Evolutionary conservation across 2,113 vertebrate genomes (phyloP).

Genomic region (Clinocottus analis): DNA sequence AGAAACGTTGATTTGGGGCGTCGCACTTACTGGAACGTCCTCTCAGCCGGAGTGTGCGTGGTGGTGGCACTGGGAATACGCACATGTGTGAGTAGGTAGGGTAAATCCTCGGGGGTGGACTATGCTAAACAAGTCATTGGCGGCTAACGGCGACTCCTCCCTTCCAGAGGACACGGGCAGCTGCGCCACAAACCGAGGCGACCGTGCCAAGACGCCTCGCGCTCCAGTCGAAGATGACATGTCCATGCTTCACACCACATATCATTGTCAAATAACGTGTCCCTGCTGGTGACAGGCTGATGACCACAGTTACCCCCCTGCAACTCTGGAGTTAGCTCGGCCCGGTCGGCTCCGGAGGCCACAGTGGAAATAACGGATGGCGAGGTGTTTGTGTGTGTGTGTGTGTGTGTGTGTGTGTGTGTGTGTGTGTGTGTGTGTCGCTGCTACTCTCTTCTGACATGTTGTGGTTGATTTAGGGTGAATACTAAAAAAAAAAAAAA

Average conservation of each 20-base stretch:
- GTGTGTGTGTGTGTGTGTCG: constrained; percentile 5
- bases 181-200: constrained; percentile 61
- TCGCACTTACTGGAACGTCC: constrained; percentile 17
- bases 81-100: constrained; percentile 43
- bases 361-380: constrained; percentile 29
- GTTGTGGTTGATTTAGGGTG: constrained; percentile 29
- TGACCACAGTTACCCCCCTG: constrained; percentile 59
- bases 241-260: constrained; percentile 63
- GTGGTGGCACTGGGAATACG: constrained; percentile 19
- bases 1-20: neutral
- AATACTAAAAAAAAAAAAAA: constrained; percentile 21
- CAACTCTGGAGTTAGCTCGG: constrained; percentile 52
- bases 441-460: constrained; percentile 22
- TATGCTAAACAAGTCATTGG: constrained; percentile 65
- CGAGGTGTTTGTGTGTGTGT: constrained; percentile 4
- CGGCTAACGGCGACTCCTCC: constrained; percentile 46
- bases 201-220: constrained; percentile 59
- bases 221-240: constrained; percentile 71
- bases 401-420: constrained; percentile 6
- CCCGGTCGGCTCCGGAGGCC: constrained; percentile 4
- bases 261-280: constrained; percentile 71
- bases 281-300: constrained; percentile 67
- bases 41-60: constrained; percentile 10
- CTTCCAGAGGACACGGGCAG: constrained; percentile 55
- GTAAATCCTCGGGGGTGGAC: constrained; percentile 43